Evolutionary conservation across 2,797 vertebrate genomes (phyloP).

Genomic region (Heteromormyrus szaboi): DNA sequence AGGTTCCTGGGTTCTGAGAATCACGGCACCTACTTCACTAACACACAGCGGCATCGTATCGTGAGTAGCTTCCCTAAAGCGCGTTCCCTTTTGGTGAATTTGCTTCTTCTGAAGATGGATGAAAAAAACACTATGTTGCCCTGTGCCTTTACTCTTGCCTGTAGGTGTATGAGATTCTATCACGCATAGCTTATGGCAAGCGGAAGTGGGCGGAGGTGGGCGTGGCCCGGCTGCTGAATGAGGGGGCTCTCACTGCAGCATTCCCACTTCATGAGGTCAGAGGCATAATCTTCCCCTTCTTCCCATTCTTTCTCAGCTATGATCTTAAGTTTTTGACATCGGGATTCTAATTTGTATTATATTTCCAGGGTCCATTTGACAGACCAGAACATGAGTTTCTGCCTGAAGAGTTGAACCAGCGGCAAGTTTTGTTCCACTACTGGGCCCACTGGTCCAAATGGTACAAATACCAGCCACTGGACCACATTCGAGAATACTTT

Average conservation of each 20-base stretch:
- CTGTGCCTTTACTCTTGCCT: constrained; percentile 22
- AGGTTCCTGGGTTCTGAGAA: constrained; percentile 68
- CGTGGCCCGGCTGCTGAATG: constrained; percentile 61
- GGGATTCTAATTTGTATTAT: neutral
- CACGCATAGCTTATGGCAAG: constrained; percentile 61
- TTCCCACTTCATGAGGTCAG: constrained; percentile 68
- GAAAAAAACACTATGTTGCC: constrained; percentile 4
- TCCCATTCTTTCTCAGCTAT: neutral
- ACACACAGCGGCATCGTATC: constrained; percentile 64
- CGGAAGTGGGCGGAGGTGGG: constrained; percentile 67
- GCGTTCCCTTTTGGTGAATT: neutral
- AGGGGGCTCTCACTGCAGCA: constrained; percentile 61
- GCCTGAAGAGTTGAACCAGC: constrained; percentile 62
- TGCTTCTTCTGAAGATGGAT: neutral
- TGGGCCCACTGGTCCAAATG: constrained; percentile 72
- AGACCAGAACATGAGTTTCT: constrained; percentile 45
- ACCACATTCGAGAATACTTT: constrained; percentile 72
- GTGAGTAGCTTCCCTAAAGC: constrained; percentile 49
- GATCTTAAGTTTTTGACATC: neutral
- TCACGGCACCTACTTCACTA: constrained; percentile 62
- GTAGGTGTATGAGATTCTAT: constrained; percentile 71
- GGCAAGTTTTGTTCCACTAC: constrained; percentile 63
- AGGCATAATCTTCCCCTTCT: neutral
- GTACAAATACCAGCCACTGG: constrained; percentile 73
- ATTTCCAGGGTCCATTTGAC: constrained; percentile 58